phyloP scores from a whole-genome alignment of 2,888 invertebrate species.

The Elysia crispata region DNA sequence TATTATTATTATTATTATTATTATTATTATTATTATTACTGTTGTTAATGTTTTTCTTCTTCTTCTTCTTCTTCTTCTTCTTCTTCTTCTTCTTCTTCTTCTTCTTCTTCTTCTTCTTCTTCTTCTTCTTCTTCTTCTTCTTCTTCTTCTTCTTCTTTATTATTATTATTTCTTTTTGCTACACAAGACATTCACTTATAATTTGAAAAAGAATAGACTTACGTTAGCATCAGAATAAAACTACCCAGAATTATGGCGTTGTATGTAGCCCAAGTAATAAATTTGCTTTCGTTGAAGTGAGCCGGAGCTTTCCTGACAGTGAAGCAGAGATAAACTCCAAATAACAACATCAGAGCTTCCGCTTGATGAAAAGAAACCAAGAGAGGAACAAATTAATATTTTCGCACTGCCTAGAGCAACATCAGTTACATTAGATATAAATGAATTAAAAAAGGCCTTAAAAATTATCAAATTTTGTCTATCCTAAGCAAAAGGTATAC shows the following conservation, averaged over 20 bases:
- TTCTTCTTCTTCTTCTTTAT: background rate
- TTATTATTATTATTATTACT: no score
- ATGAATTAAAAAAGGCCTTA: no score
- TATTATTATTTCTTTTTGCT: background rate
- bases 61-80: background rate
- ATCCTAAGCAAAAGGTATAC: no score
- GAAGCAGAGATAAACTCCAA: constrained; percentile 79
- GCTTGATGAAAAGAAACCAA: constrained; percentile 85
- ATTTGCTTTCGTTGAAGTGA: constrained; percentile 93
- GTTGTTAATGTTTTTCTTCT: no score
- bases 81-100: background rate
- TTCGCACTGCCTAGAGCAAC: background rate
- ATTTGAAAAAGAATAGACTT: constrained; percentile 79
- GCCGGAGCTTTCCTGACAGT: constrained; percentile 88
- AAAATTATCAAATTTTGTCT: no score
- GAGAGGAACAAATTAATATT: background rate
- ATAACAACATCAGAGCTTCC: constrained; percentile 77
- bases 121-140: background rate
- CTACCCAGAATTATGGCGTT: constrained; percentile 95
- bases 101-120: background rate
- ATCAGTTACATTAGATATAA: background rate
- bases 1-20: no score
- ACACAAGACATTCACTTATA: background rate
- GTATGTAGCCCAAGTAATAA: constrained; percentile 95
- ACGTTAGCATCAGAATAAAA: constrained; percentile 95